These are phyloP conservation scores for Philonicus albiceps DNA, from an alignment of 2,888 invertebrate genomes.

Conservation along the genomic window DNA sequence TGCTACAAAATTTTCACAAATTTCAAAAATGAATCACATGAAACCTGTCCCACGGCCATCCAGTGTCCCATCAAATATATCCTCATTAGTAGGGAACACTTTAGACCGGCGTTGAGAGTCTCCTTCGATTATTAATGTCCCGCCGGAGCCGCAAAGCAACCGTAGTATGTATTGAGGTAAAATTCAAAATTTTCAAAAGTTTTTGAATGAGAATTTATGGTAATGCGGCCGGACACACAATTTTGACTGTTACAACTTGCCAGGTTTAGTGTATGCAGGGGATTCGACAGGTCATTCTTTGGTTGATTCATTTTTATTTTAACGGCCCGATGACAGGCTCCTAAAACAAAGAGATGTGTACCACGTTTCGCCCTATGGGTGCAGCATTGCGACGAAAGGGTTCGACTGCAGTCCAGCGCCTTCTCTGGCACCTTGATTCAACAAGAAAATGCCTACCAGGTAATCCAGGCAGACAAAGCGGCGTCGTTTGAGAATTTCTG, in stretches of 20 bases:
- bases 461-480: constrained; percentile 36
- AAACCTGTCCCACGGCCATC: neutral
- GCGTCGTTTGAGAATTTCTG: constrained; percentile 44
- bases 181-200: constrained; percentile 22
- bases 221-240: constrained; percentile 28
- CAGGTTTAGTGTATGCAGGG: neutral
- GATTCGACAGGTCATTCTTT: constrained; percentile 41
- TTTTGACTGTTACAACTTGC: constrained; percentile 13
- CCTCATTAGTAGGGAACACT: constrained; percentile 11
- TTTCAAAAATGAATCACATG: neutral
- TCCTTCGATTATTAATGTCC: constrained; percentile 19
- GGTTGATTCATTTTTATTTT: constrained; percentile 47
- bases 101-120: neutral
- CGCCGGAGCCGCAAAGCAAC: neutral
- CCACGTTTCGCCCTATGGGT: neutral
- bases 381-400: neutral
- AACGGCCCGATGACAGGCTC: constrained; percentile 38
- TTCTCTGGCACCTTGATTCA: neutral
- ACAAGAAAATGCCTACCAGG: neutral
- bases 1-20: neutral
- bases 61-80: constrained; percentile 13
- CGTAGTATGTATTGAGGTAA: constrained; percentile 4
- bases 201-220: constrained; percentile 35
- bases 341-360: constrained; percentile 44
- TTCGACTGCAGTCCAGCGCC: neutral